A percentile compares a stretch with the other conserved stretches of the same genome.
Conservation (phyloP, 2,113 vertebrate genomes). For the Hippolais icterina region DNA sequence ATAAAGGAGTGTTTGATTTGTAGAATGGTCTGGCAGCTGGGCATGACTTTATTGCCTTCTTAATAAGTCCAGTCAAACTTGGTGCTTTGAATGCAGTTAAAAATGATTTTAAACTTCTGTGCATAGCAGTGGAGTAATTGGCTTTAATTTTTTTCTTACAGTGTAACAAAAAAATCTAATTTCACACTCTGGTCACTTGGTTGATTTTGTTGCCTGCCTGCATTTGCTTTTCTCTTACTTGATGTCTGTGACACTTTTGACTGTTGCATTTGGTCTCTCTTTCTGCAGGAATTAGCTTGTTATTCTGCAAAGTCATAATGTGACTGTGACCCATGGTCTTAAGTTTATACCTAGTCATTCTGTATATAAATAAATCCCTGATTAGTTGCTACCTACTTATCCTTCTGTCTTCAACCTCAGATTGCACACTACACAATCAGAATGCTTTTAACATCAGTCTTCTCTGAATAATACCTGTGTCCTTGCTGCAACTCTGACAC, state of each 20-base stretch:
- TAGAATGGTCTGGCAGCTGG: not conserved
- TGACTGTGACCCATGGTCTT: not conserved
- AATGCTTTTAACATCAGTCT: not conserved
- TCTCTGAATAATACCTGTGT: not conserved
- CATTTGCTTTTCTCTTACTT: not conserved
- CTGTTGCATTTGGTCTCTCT: not conserved
- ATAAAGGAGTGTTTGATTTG: not conserved
- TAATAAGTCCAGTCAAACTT: not conserved
- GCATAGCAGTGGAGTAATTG: not conserved
- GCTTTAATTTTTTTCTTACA: not conserved
- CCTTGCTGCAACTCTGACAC: not conserved
- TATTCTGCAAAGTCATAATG: constrained; percentile 23
- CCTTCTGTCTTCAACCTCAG: not conserved
- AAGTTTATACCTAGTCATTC: constrained; percentile 25
- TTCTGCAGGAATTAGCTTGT: not conserved
- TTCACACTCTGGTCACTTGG: not conserved
- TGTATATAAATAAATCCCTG: constrained; percentile 28
- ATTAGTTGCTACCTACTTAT: constrained; percentile 13
- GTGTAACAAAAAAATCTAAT: not conserved
- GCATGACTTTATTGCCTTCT: not conserved
- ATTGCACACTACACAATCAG: not conserved
- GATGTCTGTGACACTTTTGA: not conserved
- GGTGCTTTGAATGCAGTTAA: not conserved
- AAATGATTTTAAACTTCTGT: not conserved
- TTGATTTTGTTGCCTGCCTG: not conserved